Evolutionary conservation across 2,113 vertebrate species (phyloP).

Genomic region (Semnornis frantzii): DNA sequence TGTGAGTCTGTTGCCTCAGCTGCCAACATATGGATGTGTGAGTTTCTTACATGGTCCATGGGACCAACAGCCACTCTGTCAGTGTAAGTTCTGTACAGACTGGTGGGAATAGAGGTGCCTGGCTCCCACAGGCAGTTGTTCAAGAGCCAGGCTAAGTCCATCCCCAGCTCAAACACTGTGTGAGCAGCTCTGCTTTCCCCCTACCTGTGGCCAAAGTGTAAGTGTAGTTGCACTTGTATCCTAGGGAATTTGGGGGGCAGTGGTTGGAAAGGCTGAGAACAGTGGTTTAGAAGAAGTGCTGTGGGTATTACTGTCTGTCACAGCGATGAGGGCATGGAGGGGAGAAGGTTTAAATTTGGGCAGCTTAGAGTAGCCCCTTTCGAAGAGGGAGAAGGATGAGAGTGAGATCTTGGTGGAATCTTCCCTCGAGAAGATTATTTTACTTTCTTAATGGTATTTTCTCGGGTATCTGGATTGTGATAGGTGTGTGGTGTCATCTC

Average conservation of each 20-base stretch:
- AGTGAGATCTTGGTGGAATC: background rate
- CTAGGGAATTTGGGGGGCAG: background rate
- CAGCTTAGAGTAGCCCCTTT: background rate
- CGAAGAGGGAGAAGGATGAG: background rate
- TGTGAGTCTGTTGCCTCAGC: background rate
- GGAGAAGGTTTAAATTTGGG: background rate
- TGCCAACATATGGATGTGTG: fast-evolving
- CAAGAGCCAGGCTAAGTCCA: background rate
- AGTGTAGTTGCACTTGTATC: background rate
- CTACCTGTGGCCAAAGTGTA: background rate
- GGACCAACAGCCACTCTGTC: background rate
- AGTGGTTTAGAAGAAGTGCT: background rate
- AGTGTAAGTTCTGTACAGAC: background rate
- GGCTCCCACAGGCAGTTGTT: background rate
- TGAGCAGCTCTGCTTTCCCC: background rate
- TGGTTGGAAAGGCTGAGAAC: background rate
- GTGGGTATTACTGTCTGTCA: background rate
- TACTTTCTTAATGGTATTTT: background rate
- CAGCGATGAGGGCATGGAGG: background rate
- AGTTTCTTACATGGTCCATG: background rate
- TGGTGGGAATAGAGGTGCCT: background rate
- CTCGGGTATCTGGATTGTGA: background rate
- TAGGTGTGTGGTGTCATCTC: background rate
- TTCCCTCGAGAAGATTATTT: background rate
- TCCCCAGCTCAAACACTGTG: background rate